These are phyloP conservation scores for Sisor rabdophorus DNA, from an alignment of 2,113 vertebrate genomes.

Conservation along the genomic window DNA sequence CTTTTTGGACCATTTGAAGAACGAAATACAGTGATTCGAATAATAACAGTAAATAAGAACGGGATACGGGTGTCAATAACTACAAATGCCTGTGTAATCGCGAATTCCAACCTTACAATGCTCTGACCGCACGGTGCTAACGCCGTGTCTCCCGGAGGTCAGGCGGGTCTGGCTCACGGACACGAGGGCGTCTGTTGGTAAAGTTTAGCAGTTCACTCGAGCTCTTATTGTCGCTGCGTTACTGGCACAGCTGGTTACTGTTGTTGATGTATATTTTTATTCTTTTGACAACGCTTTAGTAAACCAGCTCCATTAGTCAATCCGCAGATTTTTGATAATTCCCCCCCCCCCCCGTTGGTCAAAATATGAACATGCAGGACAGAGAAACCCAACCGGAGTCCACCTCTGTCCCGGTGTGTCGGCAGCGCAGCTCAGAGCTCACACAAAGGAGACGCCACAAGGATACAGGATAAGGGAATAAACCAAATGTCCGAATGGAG, in stretches of 20 bases:
- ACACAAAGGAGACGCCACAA: constrained; percentile 55
- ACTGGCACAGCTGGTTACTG: neutral
- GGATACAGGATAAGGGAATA: constrained; percentile 43
- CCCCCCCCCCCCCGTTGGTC: neutral
- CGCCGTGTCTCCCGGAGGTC: neutral
- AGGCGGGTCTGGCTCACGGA: neutral
- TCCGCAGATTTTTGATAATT: neutral
- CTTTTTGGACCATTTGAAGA: no score
- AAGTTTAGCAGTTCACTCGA: constrained; percentile 14
- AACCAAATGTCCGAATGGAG: constrained; percentile 4
- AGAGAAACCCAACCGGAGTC: constrained; percentile 41
- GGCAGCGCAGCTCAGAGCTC: constrained; percentile 50
- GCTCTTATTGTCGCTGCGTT: neutral
- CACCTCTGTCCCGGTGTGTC: constrained; percentile 53
- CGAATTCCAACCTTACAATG: neutral
- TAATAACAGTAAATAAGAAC: neutral
- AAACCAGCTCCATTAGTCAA: neutral
- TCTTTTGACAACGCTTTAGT: neutral
- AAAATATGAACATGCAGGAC: constrained; percentile 26
- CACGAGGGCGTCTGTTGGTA: neutral
- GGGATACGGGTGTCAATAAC: neutral
- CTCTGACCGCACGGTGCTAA: no score
- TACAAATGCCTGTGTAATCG: neutral
- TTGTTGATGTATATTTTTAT: no score
- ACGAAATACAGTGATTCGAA: neutral